phyloP scores from a whole-genome alignment of 2,113 vertebrate genomes.

The Hypanus sabinus region DNA sequence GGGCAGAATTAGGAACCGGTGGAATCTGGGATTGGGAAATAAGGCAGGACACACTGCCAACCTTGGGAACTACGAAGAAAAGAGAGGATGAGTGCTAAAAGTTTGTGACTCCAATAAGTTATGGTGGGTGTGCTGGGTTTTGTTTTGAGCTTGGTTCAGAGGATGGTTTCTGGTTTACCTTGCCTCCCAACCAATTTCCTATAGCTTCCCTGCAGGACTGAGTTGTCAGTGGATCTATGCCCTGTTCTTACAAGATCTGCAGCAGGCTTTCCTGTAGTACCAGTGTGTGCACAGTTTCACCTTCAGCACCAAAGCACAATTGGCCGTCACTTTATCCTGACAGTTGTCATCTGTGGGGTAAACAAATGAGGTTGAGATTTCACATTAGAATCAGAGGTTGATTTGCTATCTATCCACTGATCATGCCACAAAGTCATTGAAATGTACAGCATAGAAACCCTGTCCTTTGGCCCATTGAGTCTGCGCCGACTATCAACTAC shows the following conservation, averaged over 20 bases:
- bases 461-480: not conserved
- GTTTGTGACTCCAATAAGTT: not conserved
- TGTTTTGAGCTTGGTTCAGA: not conserved
- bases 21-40: not conserved
- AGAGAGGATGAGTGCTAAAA: not conserved
- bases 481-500: not conserved
- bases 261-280: conserved; percentile 77
- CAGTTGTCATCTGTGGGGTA: conserved; percentile 55
- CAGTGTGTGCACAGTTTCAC: conserved; percentile 75
- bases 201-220: not conserved
- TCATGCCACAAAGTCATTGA: too few relatives aligned
- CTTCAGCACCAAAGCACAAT: conserved; percentile 70
- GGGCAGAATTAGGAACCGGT: not conserved
- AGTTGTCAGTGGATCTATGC: not conserved
- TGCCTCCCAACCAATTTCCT: not conserved
- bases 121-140: not conserved
- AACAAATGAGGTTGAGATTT: conserved; percentile 17
- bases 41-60: not conserved
- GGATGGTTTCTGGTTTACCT: not conserved
- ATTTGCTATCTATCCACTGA: not conserved
- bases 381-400: not conserved
- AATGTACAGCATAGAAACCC: not conserved
- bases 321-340: conserved; percentile 66
- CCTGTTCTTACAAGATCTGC: conserved; percentile 60
- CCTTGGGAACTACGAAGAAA: not conserved